Evolutionary conservation across 2,888 invertebrate genomes (phyloP), one percentile per base, ranked within the genome.

Genomic region (Drosophila differens): DNA sequence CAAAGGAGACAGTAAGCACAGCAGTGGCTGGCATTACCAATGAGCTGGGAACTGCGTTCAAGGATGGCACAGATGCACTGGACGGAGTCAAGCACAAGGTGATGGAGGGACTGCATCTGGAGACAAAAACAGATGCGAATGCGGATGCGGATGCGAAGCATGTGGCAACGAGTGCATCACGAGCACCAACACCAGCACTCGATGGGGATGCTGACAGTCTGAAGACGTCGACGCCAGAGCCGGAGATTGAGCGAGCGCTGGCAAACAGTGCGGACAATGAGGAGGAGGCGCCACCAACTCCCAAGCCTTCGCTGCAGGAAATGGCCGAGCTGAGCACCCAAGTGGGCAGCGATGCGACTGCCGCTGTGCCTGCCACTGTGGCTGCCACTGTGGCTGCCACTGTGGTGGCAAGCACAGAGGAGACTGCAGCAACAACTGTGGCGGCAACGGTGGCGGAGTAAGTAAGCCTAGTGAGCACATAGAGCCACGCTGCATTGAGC

Each of bases 141-240:
- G 30, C 59, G 0, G 68, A 49, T 5, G 32, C 58, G 0, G 68
- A 51, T 2, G 35, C 12, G 5, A 63, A 72, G 25, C 41, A 60
- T 0, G 19, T 32, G 4, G 74, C 53, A 52, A 22, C 68, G 33
- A 89, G 75, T 41, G 62, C 60, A 12, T 90, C 90, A 5, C 76
- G 81, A 30, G 85, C 74, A 7, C 79, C 82, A 19, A 91, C 83
- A 52, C 89, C 91, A 1, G 68, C 75, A 7, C 41, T 90, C 6
- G 77, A 81, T 44, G 61, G 68, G 2, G 92, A 92, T 71, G 83
- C 76, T 3, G 93, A 93, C 54, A 93, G 93, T 66, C 76, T 93
- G 65, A 91, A 91, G 85, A 93, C 93, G 4, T 90, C 92, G 4
- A 92, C 93, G 28, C 92, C 93, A 16, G 93, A 93, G 72, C 92